Evolutionary conservation across 1,140 invertebrate species (phyloP).

Genomic region (Hetaerina americana): DNA sequence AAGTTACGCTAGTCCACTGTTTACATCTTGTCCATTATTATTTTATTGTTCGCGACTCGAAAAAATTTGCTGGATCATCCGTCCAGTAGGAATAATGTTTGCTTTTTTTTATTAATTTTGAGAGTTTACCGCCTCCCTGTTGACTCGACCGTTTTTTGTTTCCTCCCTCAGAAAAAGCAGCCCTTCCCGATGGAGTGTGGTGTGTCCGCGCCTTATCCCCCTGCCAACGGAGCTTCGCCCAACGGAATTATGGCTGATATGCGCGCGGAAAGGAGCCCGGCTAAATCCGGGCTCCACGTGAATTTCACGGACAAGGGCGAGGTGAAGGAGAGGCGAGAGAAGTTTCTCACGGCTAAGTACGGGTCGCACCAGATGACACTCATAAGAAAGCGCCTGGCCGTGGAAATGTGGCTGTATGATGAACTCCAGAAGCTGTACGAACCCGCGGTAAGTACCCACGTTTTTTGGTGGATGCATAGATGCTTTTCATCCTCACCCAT

Average conservation of each 20-base stretch:
- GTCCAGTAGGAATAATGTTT: too few species aligned
- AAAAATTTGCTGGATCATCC: too few species aligned
- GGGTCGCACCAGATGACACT: constrained; percentile 93
- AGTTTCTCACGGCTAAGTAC: constrained; percentile 93
- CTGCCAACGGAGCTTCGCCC: constrained; percentile 6
- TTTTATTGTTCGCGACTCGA: too few species aligned
- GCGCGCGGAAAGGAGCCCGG: constrained; percentile 50
- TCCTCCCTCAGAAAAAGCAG: background rate
- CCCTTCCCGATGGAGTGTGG: constrained; percentile 20
- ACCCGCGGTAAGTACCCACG: constrained; percentile 45
- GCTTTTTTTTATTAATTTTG: too few species aligned
- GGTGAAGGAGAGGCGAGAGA: constrained; percentile 76
- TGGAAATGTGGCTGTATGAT: constrained; percentile 96
- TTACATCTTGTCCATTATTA: too few species aligned
- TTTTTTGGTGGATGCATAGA: too few species aligned
- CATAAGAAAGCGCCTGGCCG: constrained; percentile 82
- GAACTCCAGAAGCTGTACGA: constrained; percentile 83
- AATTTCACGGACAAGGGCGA: constrained; percentile 77
- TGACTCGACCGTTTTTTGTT: too few species aligned
- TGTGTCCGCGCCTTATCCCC: constrained; percentile 12
- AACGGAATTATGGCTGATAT: constrained; percentile 12
- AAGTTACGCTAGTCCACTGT: too few species aligned
- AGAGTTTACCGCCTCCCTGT: too few species aligned
- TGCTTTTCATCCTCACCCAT: too few species aligned
- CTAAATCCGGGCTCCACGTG: constrained; percentile 66